These are phyloP conservation scores for Drosophila pectinifera DNA, from an alignment of 1,140 invertebrate species.

Conservation along the genomic window DNA sequence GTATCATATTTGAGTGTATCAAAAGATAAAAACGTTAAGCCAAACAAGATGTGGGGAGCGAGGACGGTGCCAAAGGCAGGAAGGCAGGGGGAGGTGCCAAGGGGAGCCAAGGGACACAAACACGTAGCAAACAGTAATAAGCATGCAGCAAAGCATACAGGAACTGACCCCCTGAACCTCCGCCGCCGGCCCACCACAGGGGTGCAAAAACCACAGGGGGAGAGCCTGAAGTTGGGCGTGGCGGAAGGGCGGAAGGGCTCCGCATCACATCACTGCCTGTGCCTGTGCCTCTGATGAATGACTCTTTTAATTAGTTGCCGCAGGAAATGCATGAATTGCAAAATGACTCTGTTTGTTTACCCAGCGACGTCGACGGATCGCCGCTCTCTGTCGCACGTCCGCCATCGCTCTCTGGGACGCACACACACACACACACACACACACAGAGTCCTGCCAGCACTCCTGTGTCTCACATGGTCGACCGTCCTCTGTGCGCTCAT, in stretches of 20 bases:
- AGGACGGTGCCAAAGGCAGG: neutral
- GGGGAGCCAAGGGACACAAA: slow-evolving; percentile 50
- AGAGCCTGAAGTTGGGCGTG: slow-evolving; percentile 4
- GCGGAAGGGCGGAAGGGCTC: slow-evolving; percentile 4
- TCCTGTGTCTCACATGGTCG: slow-evolving; percentile 44
- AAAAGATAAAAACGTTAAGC: slow-evolving; percentile 81
- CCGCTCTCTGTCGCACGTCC: slow-evolving; percentile 20
- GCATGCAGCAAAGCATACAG: slow-evolving; percentile 73
- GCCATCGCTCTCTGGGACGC: slow-evolving; percentile 25
- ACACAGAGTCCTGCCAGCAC: slow-evolving; percentile 26
- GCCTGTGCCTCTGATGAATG: slow-evolving; percentile 82
- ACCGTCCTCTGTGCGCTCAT: slow-evolving; percentile 76
- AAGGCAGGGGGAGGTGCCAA: too few relatives aligned
- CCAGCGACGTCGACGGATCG: slow-evolving; percentile 62
- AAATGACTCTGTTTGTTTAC: slow-evolving; percentile 84
- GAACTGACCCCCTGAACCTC: slow-evolving; percentile 40
- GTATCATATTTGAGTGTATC: slow-evolving; percentile 77
- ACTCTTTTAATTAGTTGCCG: slow-evolving; percentile 85
- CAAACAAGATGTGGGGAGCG: slow-evolving; percentile 56
- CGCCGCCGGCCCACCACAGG: slow-evolving; percentile 4
- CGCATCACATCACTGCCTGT: slow-evolving; percentile 73
- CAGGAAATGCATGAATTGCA: slow-evolving; percentile 85
- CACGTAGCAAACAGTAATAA: slow-evolving; percentile 83
- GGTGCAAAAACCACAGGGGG: slow-evolving; percentile 45
- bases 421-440: slow-evolving; percentile 37